A percentile compares a stretch with the other conserved stretches of the same genome.
These are phyloP conservation scores for Struthio camelus DNA, from an alignment of 2,113 vertebrate species.

Conservation along the genomic window DNA sequence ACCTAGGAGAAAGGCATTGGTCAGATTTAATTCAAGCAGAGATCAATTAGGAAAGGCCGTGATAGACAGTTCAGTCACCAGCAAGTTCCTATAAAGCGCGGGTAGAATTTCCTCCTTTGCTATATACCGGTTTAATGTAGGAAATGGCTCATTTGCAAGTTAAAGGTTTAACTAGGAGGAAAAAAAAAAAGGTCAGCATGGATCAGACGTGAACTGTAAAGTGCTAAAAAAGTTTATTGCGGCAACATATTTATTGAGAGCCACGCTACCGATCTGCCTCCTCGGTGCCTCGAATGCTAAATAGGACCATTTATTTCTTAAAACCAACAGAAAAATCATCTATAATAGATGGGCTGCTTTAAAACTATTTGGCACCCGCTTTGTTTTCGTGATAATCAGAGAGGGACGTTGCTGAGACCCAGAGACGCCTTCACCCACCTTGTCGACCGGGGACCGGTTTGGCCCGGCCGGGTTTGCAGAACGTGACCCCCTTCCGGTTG, in stretches of 20 bases:
- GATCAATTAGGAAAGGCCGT: constrained; percentile 43
- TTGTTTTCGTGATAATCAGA: constrained; percentile 28
- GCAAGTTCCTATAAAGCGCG: constrained; percentile 22
- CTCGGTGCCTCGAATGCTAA: constrained; percentile 29
- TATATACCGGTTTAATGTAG: constrained; percentile 22
- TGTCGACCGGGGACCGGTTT: background rate
- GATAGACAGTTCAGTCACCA: constrained; percentile 25
- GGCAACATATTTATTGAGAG: constrained; percentile 3
- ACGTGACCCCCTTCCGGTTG: constrained; percentile 3
- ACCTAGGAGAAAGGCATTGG: constrained; percentile 27
- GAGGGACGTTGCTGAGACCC: background rate
- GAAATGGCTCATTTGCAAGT: constrained; percentile 66
- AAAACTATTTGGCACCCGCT: background rate
- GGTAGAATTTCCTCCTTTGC: constrained; percentile 39
- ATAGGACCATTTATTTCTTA: background rate
- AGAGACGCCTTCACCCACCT: constrained; percentile 21
- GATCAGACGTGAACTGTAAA: constrained; percentile 67
- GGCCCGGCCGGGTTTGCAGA: constrained; percentile 41
- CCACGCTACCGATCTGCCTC: constrained; percentile 1
- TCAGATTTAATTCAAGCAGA: constrained; percentile 20
- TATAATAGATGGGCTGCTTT: background rate
- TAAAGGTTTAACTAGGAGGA: constrained; percentile 64
- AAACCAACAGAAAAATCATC: background rate
- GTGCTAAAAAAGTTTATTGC: constrained; percentile 53
- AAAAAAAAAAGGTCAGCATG: constrained; percentile 45